Conservation (phyloP, 2,888 invertebrate species). For the Hypercompe scribonia region DNA sequence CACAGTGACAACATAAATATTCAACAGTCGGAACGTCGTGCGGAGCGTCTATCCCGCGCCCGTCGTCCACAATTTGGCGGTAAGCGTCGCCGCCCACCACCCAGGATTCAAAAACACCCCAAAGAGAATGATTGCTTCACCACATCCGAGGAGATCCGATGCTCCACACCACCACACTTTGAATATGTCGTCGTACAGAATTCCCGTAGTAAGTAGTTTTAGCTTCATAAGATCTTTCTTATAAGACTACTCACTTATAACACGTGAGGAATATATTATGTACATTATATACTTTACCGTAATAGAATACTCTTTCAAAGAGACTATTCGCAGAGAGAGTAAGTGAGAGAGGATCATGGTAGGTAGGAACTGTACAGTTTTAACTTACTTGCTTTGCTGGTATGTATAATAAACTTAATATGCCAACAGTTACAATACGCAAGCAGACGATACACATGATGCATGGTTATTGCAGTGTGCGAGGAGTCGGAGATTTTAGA, state of each 20-base stretch:
- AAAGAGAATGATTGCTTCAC: conserved; percentile 76
- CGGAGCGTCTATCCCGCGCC: conserved; percentile 78
- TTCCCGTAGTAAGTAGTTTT: conserved; percentile 68
- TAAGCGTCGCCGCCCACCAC: conserved; percentile 73
- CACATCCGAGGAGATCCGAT: conserved; percentile 69
- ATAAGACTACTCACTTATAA: neutral
- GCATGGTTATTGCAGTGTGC: conserved; percentile 59
- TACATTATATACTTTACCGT: neutral
- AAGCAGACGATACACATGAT: conserved; percentile 22
- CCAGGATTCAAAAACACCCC: conserved; percentile 69
- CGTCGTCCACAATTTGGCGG: conserved; percentile 78
- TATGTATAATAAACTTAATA: conserved; percentile 7
- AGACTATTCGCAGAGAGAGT: neutral
- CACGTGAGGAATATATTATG: neutral
- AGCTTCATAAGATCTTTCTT: neutral
- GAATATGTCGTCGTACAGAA: conserved; percentile 76
- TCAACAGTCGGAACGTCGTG: conserved; percentile 79
- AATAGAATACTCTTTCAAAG: neutral
- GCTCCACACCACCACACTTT: conserved; percentile 73
- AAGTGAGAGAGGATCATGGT: neutral
- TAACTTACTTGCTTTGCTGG: neutral
- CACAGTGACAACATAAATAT: neutral
- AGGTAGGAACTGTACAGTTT: neutral
- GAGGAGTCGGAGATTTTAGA: conserved; percentile 75
- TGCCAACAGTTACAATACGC: conserved; percentile 21